These are phyloP conservation scores for Oscheius sp. DNA, from an alignment of 2,888 invertebrate genomes.

Conservation along the genomic window DNA sequence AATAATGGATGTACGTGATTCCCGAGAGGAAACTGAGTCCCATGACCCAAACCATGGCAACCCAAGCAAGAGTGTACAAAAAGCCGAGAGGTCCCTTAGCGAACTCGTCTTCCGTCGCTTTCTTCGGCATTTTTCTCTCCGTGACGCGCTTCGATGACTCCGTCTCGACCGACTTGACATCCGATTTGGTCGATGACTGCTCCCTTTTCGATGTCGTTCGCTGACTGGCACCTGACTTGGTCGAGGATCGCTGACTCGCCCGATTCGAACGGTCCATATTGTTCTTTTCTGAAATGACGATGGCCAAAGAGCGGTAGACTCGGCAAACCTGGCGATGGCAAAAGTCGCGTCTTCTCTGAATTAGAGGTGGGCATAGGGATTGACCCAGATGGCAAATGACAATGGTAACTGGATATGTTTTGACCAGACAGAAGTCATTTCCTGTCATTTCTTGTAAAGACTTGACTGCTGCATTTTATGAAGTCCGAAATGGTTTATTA, in stretches of 20 bases:
- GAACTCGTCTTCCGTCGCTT: constrained; percentile 27
- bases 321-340: background rate
- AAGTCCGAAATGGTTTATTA: no score
- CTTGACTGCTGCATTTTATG: no score
- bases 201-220: background rate
- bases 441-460: no score
- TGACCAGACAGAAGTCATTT: no score
- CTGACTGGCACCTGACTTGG: no score
- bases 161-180: background rate
- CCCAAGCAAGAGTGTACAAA: constrained; percentile 5
- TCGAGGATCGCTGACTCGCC: background rate
- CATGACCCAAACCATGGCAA: constrained; percentile 18
- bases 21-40: constrained; percentile 12
- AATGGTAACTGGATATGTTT: no score
- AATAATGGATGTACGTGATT: constrained; percentile 6
- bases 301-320: background rate
- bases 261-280: constrained; percentile 13
- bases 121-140: constrained; percentile 2
- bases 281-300: constrained; percentile 3
- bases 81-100: constrained; percentile 21
- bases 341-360: background rate
- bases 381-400: no score
- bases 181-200: background rate
- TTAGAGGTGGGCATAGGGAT: background rate
- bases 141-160: background rate